Conservation (phyloP, 2,888 invertebrate genomes). For the Phengaris alcon region DNA sequence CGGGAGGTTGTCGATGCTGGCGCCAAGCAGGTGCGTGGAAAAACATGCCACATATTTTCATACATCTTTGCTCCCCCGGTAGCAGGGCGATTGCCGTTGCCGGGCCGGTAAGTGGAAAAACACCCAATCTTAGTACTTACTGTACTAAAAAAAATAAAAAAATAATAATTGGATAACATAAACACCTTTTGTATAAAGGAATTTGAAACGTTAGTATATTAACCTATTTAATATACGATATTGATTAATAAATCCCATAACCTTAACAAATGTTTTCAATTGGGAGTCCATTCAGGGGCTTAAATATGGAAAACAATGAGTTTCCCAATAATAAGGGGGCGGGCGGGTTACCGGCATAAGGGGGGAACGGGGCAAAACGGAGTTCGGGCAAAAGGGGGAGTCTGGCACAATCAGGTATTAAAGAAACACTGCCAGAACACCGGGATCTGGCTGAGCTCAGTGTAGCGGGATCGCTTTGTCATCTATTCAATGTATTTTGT, state of each 20-base stretch:
- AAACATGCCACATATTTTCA: no score
- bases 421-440: constrained; percentile 55
- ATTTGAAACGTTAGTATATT: background rate
- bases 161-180: no score
- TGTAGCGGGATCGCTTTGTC: constrained; percentile 66
- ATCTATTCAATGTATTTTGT: constrained; percentile 37
- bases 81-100: no score
- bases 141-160: no score
- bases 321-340: constrained; percentile 71
- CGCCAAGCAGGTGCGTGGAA: no score
- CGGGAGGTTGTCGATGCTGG: no score
- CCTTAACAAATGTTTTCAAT: constrained; percentile 49
- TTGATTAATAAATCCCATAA: constrained; percentile 48
- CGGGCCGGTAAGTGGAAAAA: no score
- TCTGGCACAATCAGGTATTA: constrained; percentile 56
- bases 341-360: constrained; percentile 56
- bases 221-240: constrained; percentile 37
- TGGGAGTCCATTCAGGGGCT: constrained; percentile 56
- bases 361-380: constrained; percentile 30
- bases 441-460: constrained; percentile 63
- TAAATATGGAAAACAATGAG: constrained; percentile 75
- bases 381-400: constrained; percentile 42
- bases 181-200: background rate
- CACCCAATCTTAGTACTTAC: no score
- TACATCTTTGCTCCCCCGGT: no score